Conservation (phyloP, 1,140 invertebrate species). For the Trypoxylus dichotomus region DNA sequence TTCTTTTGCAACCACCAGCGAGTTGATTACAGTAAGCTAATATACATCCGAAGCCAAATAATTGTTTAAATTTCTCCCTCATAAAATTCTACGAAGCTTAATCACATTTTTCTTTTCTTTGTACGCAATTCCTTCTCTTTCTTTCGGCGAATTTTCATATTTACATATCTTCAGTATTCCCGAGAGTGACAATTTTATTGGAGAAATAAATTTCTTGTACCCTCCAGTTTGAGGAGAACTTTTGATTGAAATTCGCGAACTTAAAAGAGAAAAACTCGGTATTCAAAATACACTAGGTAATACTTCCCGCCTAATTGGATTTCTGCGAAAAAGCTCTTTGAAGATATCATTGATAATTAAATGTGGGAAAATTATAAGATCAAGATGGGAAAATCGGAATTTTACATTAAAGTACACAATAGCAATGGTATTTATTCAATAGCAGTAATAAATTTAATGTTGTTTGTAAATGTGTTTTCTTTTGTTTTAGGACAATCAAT, state of each 20-base stretch:
- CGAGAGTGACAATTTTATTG: background rate
- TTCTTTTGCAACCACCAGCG: background rate
- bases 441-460: background rate
- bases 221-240: too few relatives aligned
- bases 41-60: background rate
- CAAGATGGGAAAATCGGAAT: too few relatives aligned
- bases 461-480: background rate
- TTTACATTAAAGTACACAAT: too few relatives aligned
- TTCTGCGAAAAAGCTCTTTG: too few relatives aligned
- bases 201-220: background rate
- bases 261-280: too few relatives aligned
- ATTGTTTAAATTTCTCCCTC: background rate
- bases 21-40: background rate
- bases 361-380: too few relatives aligned
- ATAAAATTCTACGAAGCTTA: background rate
- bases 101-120: background rate
- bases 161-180: background rate
- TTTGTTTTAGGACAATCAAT: constrained; percentile 83
- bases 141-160: background rate
- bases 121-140: background rate
- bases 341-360: too few relatives aligned
- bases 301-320: too few relatives aligned
- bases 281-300: too few relatives aligned
- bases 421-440: too few relatives aligned
- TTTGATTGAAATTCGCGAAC: too few relatives aligned